Evolutionary conservation across 2,888 invertebrate species (phyloP).

Genomic region (Hirtodrosophila histrioides): DNA sequence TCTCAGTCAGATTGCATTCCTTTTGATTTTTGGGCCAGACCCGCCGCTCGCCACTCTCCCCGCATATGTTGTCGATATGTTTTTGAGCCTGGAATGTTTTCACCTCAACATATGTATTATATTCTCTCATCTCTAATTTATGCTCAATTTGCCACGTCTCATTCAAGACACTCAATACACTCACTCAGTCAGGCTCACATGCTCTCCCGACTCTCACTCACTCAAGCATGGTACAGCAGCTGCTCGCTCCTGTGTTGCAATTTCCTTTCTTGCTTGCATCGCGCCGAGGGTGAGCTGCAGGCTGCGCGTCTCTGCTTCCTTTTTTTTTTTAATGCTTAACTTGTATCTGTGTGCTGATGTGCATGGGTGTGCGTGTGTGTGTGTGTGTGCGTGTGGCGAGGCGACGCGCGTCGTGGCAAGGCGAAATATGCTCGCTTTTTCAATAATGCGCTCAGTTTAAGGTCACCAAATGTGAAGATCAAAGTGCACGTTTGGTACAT

Average conservation of each 20-base stretch:
- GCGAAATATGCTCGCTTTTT: conserved; percentile 18
- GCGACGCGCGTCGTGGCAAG: conserved; percentile 20
- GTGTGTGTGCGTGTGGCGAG: conserved; percentile 15
- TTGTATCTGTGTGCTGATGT: background rate
- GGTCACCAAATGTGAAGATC: conserved; percentile 44
- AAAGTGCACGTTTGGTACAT: conserved; percentile 35
- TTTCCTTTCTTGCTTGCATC: conserved; percentile 49
- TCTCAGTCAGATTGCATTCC: conserved; percentile 34
- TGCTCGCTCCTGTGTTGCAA: conserved; percentile 39
- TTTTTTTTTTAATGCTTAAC: conserved; percentile 12
- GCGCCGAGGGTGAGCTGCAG: conserved; percentile 2
- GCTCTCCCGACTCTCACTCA: conserved; percentile 1
- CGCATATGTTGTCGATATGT: too few species aligned
- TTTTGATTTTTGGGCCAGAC: conserved; percentile 14
- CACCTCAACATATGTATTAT: background rate
- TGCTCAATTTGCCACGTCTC: conserved; percentile 17
- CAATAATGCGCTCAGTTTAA: conserved; percentile 29
- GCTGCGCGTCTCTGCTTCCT: conserved; percentile 51
- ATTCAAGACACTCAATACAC: conserved; percentile 27
- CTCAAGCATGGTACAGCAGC: conserved; percentile 34
- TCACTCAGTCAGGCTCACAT: conserved; percentile 1
- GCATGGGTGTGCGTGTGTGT: background rate
- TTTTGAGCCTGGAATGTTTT: conserved; percentile 5
- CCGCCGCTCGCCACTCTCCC: background rate
- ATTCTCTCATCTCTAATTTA: conserved; percentile 1